Conservation (phyloP, 2,888 invertebrate species). For the Parapristionchus giblindavisi region DNA sequence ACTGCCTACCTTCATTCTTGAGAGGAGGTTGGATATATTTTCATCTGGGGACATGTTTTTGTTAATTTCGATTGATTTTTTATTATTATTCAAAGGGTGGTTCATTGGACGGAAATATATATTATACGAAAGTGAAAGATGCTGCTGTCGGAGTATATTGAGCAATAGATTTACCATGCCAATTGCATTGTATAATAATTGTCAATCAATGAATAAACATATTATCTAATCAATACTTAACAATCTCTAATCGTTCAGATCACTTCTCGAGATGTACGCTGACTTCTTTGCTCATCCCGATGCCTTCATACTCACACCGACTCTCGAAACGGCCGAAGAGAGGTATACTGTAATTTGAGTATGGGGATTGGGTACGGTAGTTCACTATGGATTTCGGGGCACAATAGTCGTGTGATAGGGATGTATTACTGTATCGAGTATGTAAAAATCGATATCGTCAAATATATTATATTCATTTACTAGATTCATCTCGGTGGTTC, state of each 20-base stretch:
- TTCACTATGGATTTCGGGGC: neutral
- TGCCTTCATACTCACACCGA: slow-evolving; percentile 83
- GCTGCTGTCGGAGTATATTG: neutral
- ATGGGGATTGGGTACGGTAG: neutral
- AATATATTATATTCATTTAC: slow-evolving; percentile 75
- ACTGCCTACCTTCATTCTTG: slow-evolving; percentile 96
- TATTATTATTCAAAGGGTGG: no score
- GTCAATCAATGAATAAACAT: neutral
- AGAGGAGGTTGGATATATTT: slow-evolving; percentile 75
- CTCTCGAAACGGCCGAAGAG: slow-evolving; percentile 59
- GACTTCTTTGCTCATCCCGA: slow-evolving; percentile 99
- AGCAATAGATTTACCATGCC: neutral
- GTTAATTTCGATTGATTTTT: no score
- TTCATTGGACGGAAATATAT: no score
- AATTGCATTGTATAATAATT: no score
- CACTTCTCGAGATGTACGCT: slow-evolving; percentile 98
- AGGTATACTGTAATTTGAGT: slow-evolving; percentile 58
- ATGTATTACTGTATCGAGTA: neutral
- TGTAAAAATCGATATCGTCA: neutral
- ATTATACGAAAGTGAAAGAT: neutral
- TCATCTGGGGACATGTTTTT: neutral
- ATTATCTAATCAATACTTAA: neutral
- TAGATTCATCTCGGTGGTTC: slow-evolving; percentile 83
- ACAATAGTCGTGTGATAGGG: neutral
- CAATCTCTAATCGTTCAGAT: slow-evolving; percentile 73